These are phyloP conservation scores for Morpho deidamia DNA, from an alignment of 2,888 invertebrate genomes.

Conservation along the genomic window DNA sequence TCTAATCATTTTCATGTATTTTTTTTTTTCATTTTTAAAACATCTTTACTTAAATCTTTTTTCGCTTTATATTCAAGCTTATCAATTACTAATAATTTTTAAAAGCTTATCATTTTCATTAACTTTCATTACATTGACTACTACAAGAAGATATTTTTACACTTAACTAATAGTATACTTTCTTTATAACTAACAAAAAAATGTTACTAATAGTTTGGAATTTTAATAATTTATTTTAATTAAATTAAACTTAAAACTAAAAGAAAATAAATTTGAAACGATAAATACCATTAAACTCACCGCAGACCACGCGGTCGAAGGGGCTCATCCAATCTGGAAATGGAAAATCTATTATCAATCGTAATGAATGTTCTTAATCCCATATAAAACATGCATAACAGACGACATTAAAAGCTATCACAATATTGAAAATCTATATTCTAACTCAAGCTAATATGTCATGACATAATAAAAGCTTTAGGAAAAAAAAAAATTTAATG, in stretches of 20 bases:
- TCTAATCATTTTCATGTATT: no score
- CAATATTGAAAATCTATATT: background rate
- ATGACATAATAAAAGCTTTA: no score
- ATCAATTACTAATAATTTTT: no score
- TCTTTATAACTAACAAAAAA: background rate
- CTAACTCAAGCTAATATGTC: no score
- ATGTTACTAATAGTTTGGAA: background rate
- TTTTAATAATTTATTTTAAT: constrained; percentile 1
- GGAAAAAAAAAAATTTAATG: no score
- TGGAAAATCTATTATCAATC: constrained; percentile 80
- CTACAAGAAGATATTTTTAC: background rate
- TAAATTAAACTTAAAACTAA: constrained; percentile 67
- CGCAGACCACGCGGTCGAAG: constrained; percentile 95
- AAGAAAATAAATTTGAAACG: constrained; percentile 80
- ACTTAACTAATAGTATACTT: background rate
- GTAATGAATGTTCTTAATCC: constrained; percentile 70
- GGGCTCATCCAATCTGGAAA: constrained; percentile 97
- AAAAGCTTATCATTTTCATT: no score
- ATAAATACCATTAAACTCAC: constrained; percentile 93
- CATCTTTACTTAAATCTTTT: no score
- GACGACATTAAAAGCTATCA: background rate
- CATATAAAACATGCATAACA: constrained; percentile 56
- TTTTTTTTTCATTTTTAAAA: no score
- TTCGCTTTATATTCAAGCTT: no score
- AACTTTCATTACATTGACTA: no score